Base-by-base conservation (phyloP, 2,888 invertebrate species). In the Mermis nigrescens region DNA sequence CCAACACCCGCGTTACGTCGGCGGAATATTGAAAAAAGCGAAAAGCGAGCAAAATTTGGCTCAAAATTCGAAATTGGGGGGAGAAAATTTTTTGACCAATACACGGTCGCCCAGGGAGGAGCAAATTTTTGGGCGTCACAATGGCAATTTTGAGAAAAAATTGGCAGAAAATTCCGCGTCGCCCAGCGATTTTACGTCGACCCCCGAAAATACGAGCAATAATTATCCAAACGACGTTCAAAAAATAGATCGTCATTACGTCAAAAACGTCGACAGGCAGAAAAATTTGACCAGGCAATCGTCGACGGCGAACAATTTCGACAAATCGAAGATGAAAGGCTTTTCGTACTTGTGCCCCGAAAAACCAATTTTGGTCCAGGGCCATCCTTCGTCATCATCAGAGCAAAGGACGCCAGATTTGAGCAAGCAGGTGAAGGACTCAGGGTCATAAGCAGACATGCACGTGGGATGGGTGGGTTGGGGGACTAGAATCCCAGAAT, bases 311-410 rank as follows among this genome's bases (percentile, higher is more conserved):
- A 31, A 55, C 55, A 4, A n/a, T 24, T n/a, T n/a, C 7, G 27
- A 29, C 24, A 55, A 55, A 55, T n/a, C 27, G 27, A 26, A 57
- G 2, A 59, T 60, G 46, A 31, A 45, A 27, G 61, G 59, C 2
- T 61, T 55, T 45, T 55, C 56, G 32, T 61, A 61, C 46, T 24
- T 61, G 38, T 59, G 51, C 46, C 61, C 61, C 4, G 26, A 61
- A 3, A 2, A n/a, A 28, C 61, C 61, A 38, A 38, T 38, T 7
- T 7, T 38, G 38, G 38, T 12, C 38, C n/a, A n/a, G n/a, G n/a
- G n/a, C n/a, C n/a, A n/a, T n/a, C n/a, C n/a, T n/a, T n/a, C n/a
- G n/a, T n/a, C n/a, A n/a, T n/a, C n/a, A n/a, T n/a, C n/a, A n/a
- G n/a, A n/a, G n/a, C n/a, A n/a, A n/a, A n/a, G n/a, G n/a, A n/a